phyloP scores from a whole-genome alignment of 2,888 invertebrate genomes.

The Resseliella maxima region DNA sequence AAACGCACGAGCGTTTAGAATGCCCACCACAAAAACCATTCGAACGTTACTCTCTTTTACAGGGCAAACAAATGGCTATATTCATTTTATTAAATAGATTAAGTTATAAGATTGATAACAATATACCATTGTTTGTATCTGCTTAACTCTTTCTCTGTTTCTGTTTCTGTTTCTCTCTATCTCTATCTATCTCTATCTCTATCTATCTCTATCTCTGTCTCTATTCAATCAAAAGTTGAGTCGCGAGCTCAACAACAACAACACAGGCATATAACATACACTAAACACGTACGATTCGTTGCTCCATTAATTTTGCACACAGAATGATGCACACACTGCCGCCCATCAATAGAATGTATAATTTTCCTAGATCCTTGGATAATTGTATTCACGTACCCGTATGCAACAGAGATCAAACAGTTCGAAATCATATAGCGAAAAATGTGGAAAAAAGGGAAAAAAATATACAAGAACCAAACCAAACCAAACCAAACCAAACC shows the following conservation, averaged over 20 bases:
- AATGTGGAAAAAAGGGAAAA: too few species aligned
- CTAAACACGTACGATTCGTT: not conserved
- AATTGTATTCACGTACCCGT: slow-evolving; percentile 19
- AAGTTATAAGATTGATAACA: slow-evolving; percentile 48
- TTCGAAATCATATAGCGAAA: not conserved
- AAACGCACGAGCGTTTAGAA: not conserved
- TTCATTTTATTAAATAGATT: slow-evolving; percentile 2
- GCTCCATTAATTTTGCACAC: not conserved
- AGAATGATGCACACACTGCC: not conserved
- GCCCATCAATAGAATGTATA: slow-evolving; percentile 45
- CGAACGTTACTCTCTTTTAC: not conserved
- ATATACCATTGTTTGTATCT: slow-evolving; percentile 29
- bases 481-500: too few species aligned
- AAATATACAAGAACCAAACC: too few species aligned
- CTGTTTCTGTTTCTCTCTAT: too few species aligned
- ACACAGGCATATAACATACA: too few species aligned
- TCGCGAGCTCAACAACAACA: too few species aligned
- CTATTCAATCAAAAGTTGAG: too few species aligned
- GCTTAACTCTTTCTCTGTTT: not conserved
- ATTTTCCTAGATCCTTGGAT: slow-evolving; percentile 13
- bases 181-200: too few species aligned
- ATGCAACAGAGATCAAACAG: not conserved
- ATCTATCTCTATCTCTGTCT: too few species aligned
- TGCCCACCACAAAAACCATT: not conserved
- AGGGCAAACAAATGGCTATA: not conserved